Evolutionary conservation across 2,113 vertebrate genomes (phyloP), one percentile per base, ranked within the genome.

Genomic region (Campylorhamphus procurvoides): DNA sequence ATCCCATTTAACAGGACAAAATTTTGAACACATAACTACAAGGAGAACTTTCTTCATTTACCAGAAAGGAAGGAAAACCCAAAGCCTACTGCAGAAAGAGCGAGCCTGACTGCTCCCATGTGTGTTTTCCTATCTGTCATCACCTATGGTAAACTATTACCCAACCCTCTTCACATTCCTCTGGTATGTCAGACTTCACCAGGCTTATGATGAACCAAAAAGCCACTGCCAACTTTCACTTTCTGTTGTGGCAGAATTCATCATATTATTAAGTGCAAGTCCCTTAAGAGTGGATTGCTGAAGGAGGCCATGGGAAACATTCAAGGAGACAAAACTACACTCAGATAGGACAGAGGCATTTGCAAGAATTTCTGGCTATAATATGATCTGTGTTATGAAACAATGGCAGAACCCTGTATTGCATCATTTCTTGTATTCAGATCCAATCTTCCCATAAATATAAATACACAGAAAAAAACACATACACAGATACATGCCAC

Each of bases 181-280:
- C 74, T 12, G 17, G 6, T 56, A 73, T 3, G 10, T 68, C 73
- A 92, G 72, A 68, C 71, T 87, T 81, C 33, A 67, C 35, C 19
- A 44, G 31, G 27, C 50, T 90, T 59, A 47, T 3, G 29, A 84
- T 49, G 66, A 94, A 74, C 40, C 16, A 13, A 86, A 89, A 89
- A 72, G 31, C 35, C 83, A 84, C 68, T 37, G 50, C 52, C 42
- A 86, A 72, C 56, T 94, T 96, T 82, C 83, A 78, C 88, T 95
- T 92, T 94, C 76, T 75, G 8, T 7, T 33, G 55, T 6, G 55
- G 16, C 52, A 24, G 69, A 78, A 49, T n/a, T 90, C 62, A 73
- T 68, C 8, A 1, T 6, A 42, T 22, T 39, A 28, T 50, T 44
- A 87, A 82, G 29, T 4, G 2, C n/a, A 86, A 88, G 59, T 29